phyloP scores from a whole-genome alignment of 2,888 invertebrate genomes.

The Drosophila neotestacea region DNA sequence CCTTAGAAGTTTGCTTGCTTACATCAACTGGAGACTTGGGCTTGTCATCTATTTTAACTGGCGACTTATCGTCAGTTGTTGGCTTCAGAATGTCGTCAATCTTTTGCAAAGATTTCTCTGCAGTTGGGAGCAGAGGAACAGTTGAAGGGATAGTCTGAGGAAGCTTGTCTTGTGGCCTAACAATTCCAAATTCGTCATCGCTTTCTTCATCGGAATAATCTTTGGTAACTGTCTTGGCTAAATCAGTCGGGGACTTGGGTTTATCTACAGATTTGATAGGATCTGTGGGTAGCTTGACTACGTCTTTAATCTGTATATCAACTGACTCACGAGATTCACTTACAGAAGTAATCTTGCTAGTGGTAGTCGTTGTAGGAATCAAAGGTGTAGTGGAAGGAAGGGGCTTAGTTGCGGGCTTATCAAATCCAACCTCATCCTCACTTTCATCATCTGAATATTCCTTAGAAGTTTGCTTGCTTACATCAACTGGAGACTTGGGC shows the following conservation, averaged over 20 bases:
- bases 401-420: neutral
- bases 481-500: conserved; percentile 13
- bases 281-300: neutral
- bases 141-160: neutral
- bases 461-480: neutral
- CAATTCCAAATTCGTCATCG: neutral
- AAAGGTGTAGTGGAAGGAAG: neutral
- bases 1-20: neutral
- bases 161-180: conserved; percentile 1
- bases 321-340: conserved; percentile 4
- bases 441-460: conserved; percentile 1
- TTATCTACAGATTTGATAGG: neutral
- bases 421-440: conserved; percentile 3
- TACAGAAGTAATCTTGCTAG: neutral
- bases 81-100: too few relatives aligned
- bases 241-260: too few relatives aligned
- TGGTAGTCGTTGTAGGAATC: neutral
- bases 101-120: too few relatives aligned
- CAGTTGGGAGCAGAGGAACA: too few relatives aligned
- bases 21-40: neutral
- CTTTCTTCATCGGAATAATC: neutral
- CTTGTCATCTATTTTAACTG: too few relatives aligned
- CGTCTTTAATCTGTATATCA: neutral
- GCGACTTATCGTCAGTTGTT: too few relatives aligned
- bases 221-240: too few relatives aligned